Conservation (phyloP, 2,113 vertebrate genomes). For the Odocoileus hemionus region DNA sequence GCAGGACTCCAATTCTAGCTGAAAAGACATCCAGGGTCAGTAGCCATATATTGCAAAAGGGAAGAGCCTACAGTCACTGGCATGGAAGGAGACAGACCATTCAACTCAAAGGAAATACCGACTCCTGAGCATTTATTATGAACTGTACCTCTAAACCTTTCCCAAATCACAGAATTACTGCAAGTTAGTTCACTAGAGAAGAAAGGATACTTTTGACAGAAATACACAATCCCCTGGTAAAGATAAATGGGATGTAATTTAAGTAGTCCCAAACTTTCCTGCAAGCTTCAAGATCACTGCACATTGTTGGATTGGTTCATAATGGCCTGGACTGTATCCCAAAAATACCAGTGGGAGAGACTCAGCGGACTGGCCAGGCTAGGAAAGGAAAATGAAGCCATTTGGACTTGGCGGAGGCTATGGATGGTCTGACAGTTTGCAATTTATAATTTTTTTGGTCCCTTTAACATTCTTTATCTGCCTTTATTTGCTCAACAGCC, state of each 20-base stretch:
- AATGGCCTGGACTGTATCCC: conserved; percentile 67
- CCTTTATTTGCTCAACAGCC: conserved; percentile 69
- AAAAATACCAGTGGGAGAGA: conserved; percentile 68
- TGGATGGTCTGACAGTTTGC: conserved; percentile 58
- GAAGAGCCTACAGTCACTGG: neutral
- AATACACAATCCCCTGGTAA: conserved; percentile 37
- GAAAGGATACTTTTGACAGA: conserved; percentile 50
- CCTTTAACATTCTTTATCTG: conserved; percentile 70
- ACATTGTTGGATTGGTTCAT: conserved; percentile 54
- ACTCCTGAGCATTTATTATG: conserved; percentile 17
- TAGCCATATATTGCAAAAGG: neutral
- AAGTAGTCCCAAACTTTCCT: conserved; percentile 65
- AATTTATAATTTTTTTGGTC: conserved; percentile 64
- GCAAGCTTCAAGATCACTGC: conserved; percentile 60
- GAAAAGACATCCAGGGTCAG: neutral
- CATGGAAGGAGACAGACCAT: conserved; percentile 31
- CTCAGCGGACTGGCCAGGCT: conserved; percentile 27
- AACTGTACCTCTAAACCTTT: conserved; percentile 39
- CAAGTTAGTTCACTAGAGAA: conserved; percentile 20
- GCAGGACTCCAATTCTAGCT: neutral
- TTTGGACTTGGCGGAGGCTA: conserved; percentile 60
- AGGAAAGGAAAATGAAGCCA: conserved; percentile 68
- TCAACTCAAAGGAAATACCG: conserved; percentile 23
- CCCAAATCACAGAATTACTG: conserved; percentile 9
- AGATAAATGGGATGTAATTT: conserved; percentile 60